These are phyloP conservation scores for Perca fluviatilis DNA, from an alignment of 2,113 vertebrate genomes.

Conservation along the genomic window DNA sequence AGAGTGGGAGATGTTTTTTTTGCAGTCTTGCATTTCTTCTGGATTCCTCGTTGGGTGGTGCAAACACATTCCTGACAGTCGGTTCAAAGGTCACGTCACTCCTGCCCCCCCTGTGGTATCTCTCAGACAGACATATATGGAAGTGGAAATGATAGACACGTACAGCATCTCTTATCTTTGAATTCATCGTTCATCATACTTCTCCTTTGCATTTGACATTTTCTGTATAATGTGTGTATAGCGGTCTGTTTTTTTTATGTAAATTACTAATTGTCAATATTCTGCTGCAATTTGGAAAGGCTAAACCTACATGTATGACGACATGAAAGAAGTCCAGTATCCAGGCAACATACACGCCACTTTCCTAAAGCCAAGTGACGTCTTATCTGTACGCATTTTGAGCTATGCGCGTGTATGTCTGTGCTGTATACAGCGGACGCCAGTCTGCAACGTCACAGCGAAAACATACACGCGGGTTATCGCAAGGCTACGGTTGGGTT, in stretches of 20 bases:
- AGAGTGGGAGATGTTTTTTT: conserved; percentile 49
- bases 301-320: background rate
- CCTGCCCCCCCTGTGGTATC: conserved; percentile 26
- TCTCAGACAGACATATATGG: conserved; percentile 24
- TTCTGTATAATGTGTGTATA: background rate
- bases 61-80: conserved; percentile 59
- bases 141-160: conserved; percentile 37
- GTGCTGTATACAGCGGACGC: too few species aligned
- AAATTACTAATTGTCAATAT: background rate
- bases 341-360: too few species aligned
- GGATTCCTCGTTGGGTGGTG: conserved; percentile 59
- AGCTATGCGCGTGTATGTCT: too few species aligned
- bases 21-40: conserved; percentile 68
- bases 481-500: too few species aligned
- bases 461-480: too few species aligned
- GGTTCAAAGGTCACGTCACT: conserved; percentile 76
- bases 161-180: background rate
- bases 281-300: background rate
- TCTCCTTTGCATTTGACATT: background rate
- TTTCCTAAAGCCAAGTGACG: too few species aligned
- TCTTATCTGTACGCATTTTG: too few species aligned
- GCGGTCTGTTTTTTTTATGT: background rate
- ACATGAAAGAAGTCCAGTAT: background rate
- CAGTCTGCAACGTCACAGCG: too few species aligned
- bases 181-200: background rate